Evolutionary conservation across 2,113 vertebrate species (phyloP), one percentile per base, ranked within the genome.

Genomic region (Otolemur garnettii): DNA sequence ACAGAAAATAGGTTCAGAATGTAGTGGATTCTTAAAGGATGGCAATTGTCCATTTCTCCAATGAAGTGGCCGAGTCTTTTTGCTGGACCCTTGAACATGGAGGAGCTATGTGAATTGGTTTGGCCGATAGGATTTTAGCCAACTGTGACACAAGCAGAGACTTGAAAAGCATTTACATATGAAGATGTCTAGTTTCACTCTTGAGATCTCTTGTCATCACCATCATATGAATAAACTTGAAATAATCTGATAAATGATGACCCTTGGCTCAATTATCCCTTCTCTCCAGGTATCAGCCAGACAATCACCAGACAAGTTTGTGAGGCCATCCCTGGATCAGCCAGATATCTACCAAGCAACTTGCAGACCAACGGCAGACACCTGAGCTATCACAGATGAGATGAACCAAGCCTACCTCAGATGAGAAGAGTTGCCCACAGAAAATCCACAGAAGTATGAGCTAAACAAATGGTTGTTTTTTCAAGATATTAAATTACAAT

Each of bases 141-240:
- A 90, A 87, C 55, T 66, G 13, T 60, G 11, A 19, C 7, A 71
- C 19, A 72, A 92, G 53, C 30, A 96, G 45, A 92, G 24, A 45
- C 45, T 64, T 86, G 33, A 95, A 92, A 95, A 95, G 11, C 2
- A 35, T 83, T n/a, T 92, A 35, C 8, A 45, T 17, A 59, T 33
- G 71, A n/a, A 28, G 30, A 42, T 90, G 10, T n/a, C 71, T 22
- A n/a, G 42, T 66, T 77, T 12, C 53, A 69, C 21, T 68, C 42
- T 55, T 57, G 18, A 3, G 53, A 78, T 62, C 15, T 42, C 24
- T 68, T 38, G 5, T 45, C 14, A 82, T 28, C 2, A 66, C 30
- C 33, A 66, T 59, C 6, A 8, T 66, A 50, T 17, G 11, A 86
- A 72, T 80, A 77, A 82, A 5, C 3, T 35, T 85, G 30, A 35